Percentiles rank a stretch among this genome's conserved stretches.
Evolutionary conservation across 2,113 vertebrate genomes (phyloP).

Genomic region (Cygnus buccinator): DNA sequence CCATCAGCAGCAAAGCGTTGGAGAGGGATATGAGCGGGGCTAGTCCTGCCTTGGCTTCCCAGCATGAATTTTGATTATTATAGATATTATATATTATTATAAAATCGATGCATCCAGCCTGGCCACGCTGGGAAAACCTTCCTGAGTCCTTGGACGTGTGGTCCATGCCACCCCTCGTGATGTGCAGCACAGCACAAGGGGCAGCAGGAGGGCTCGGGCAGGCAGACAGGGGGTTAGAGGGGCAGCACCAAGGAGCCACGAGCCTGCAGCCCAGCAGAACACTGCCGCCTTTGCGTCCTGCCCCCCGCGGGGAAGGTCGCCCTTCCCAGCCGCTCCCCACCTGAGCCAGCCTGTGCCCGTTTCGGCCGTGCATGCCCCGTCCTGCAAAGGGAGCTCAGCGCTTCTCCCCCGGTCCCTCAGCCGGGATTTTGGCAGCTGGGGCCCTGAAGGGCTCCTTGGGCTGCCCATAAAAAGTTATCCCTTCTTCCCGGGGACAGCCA

Average conservation of each 20-base stretch:
- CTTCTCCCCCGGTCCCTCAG: background rate
- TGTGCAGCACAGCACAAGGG: fast-evolving
- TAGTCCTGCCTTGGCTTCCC: background rate
- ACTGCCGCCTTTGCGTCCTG: background rate
- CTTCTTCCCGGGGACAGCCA: background rate
- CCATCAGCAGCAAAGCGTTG: background rate
- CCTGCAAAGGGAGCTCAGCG: background rate
- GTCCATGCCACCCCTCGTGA: background rate
- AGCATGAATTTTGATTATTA: background rate
- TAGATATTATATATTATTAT: too few relatives aligned
- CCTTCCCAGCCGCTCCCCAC: background rate
- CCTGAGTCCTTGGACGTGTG: background rate
- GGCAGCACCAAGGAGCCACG: background rate
- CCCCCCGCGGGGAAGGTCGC: background rate
- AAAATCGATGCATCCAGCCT: background rate
- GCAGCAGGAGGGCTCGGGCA: background rate
- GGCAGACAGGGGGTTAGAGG: background rate
- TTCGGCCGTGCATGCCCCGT: background rate
- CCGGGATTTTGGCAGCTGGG: background rate
- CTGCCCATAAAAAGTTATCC: constrained; percentile 5
- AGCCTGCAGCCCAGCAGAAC: background rate
- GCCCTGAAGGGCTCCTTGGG: background rate
- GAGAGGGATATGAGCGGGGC: fast-evolving
- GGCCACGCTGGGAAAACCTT: background rate
- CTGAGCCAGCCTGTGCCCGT: background rate